These are phyloP conservation scores for Drosophila takahashii DNA, from an alignment of 1,140 invertebrate species.

Conservation along the genomic window DNA sequence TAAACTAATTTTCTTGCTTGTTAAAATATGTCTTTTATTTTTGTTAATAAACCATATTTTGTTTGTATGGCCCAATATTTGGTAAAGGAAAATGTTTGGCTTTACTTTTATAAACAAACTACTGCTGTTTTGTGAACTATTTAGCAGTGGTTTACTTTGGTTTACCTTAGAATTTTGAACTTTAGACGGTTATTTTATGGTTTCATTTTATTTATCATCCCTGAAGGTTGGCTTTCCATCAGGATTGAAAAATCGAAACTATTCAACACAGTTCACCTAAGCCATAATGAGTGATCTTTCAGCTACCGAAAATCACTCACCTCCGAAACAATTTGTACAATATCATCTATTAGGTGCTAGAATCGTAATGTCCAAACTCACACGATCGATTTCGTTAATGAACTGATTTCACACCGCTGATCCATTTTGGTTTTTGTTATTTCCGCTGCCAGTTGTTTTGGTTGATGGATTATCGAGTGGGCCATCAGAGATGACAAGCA, in stretches of 20 bases:
- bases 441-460: constrained; percentile 9
- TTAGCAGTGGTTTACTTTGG: neutral
- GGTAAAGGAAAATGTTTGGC: neutral
- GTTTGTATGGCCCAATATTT: neutral
- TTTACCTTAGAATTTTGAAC: neutral
- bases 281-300: neutral
- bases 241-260: neutral
- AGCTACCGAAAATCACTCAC: constrained; percentile 3
- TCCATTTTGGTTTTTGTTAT: constrained; percentile 28
- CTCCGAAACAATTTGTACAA: neutral
- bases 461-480: constrained; percentile 18
- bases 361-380: constrained; percentile 27
- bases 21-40: too few species aligned
- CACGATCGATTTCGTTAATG: constrained; percentile 13
- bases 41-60: neutral
- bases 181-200: neutral
- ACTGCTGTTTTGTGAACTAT: neutral
- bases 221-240: too few species aligned
- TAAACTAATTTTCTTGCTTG: too few species aligned
- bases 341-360: constrained; percentile 3
- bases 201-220: neutral
- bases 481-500: constrained; percentile 16
- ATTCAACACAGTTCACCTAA: neutral
- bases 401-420: constrained; percentile 19
- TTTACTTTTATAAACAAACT: neutral